Evolutionary conservation across 2,888 invertebrate species (phyloP).

Genomic region (Actias luna): DNA sequence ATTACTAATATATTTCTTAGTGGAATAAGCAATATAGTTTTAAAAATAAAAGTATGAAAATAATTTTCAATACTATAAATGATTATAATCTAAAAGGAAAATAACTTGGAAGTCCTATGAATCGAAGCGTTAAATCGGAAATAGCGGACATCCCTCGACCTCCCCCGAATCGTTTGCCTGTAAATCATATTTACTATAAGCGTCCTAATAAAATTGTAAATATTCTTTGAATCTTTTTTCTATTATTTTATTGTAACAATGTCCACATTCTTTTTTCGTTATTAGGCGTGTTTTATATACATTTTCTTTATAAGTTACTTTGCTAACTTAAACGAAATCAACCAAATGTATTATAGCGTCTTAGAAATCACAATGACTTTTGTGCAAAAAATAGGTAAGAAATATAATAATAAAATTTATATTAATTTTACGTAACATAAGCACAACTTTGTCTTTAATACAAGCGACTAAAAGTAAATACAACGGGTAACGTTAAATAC

Average conservation of each 20-base stretch:
- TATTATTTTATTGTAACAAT: slow-evolving; percentile 56
- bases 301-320: not conserved
- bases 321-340: too few species aligned
- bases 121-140: slow-evolving; percentile 73
- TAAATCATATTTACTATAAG: slow-evolving; percentile 77
- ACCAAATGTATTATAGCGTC: too few species aligned
- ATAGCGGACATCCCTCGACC: slow-evolving; percentile 56
- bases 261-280: slow-evolving; percentile 54
- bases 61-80: slow-evolving; percentile 30
- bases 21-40: not conserved
- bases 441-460: too few species aligned
- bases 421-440: too few species aligned
- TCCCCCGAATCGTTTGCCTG: slow-evolving; percentile 62
- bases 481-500: too few species aligned
- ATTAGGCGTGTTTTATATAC: slow-evolving; percentile 19
- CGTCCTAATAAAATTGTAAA: slow-evolving; percentile 72
- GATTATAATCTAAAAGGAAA: slow-evolving; percentile 27
- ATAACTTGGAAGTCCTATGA: slow-evolving; percentile 49
- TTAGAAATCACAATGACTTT: too few species aligned
- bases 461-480: too few species aligned
- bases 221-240: slow-evolving; percentile 64
- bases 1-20: too few species aligned
- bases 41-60: slow-evolving; percentile 15
- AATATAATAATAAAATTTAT: too few species aligned
- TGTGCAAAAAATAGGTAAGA: too few species aligned